Evolutionary conservation across 2,113 vertebrate genomes (phyloP).

Genomic region (Pristiophorus japonicus): DNA sequence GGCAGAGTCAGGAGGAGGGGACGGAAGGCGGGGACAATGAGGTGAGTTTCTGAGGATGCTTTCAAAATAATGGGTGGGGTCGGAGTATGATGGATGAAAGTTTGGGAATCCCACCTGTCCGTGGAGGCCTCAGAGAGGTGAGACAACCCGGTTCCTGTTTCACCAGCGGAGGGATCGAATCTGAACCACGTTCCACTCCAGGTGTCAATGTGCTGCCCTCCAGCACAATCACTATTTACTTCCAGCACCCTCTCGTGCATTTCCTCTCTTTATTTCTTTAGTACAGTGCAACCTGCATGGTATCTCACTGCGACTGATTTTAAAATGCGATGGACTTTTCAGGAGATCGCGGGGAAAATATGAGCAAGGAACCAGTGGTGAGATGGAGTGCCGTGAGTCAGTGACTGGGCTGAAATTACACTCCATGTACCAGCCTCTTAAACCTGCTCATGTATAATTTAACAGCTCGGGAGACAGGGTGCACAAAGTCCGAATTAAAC

Average conservation of each 20-base stretch:
- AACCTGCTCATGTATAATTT: neutral
- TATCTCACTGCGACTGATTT: neutral
- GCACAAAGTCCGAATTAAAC: neutral
- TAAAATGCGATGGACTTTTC: neutral
- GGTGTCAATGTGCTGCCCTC: neutral
- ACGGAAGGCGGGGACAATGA: neutral
- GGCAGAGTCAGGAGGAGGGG: neutral
- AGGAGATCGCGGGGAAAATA: neutral
- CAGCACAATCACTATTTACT: neutral
- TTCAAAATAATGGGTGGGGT: no score
- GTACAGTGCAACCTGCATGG: neutral
- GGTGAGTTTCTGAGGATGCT: neutral
- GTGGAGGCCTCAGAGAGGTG: no score
- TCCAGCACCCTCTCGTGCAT: neutral
- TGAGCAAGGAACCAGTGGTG: neutral
- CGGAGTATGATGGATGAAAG: neutral
- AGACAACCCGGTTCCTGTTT: no score
- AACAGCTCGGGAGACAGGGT: neutral
- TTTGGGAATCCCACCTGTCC: no score
- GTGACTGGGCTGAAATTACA: neutral
- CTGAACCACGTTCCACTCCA: neutral
- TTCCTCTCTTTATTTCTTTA: neutral
- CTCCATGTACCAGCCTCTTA: neutral
- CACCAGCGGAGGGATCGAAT: neutral
- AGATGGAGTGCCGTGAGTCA: neutral